Conservation (phyloP, 2,888 invertebrate genomes). For the Didymodactylos carnosus region DNA sequence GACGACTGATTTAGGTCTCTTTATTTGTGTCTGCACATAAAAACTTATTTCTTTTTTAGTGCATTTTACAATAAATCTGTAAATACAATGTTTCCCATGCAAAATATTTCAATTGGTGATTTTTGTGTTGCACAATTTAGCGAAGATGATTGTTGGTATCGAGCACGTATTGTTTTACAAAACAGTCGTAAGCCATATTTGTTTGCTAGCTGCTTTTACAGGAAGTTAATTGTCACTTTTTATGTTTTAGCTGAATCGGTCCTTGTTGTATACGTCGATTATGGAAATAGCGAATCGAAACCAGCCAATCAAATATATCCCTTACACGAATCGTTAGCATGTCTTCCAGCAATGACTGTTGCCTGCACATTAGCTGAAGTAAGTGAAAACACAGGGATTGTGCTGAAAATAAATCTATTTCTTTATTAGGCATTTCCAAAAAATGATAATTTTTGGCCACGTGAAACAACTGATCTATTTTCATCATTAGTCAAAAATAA, state of each 20-base stretch:
- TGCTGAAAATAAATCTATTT: no score
- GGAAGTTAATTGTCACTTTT: no score
- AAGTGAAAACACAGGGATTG: not conserved
- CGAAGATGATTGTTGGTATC: conserved; percentile 78
- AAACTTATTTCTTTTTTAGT: not conserved
- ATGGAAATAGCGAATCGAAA: conserved; percentile 46
- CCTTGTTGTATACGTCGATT: conserved; percentile 73
- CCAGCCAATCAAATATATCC: not conserved
- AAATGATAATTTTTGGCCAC: not conserved
- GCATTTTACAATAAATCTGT: not conserved
- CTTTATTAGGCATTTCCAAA: not conserved
- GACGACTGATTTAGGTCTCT: no score
- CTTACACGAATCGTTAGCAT: not conserved
- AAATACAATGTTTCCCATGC: not conserved
- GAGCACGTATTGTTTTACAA: conserved; percentile 63
- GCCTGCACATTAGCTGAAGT: not conserved
- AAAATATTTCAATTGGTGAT: conserved; percentile 39
- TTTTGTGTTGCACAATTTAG: conserved; percentile 74
- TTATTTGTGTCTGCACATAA: no score
- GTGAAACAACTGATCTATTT: not conserved
- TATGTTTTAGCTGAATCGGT: conserved; percentile 39
- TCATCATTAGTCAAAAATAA: not conserved
- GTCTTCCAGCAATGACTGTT: not conserved
- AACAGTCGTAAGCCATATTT: conserved; percentile 32
- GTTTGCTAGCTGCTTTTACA: no score